phyloP scores from a whole-genome alignment of 2,888 invertebrate species.

The Erebia aethiops region DNA sequence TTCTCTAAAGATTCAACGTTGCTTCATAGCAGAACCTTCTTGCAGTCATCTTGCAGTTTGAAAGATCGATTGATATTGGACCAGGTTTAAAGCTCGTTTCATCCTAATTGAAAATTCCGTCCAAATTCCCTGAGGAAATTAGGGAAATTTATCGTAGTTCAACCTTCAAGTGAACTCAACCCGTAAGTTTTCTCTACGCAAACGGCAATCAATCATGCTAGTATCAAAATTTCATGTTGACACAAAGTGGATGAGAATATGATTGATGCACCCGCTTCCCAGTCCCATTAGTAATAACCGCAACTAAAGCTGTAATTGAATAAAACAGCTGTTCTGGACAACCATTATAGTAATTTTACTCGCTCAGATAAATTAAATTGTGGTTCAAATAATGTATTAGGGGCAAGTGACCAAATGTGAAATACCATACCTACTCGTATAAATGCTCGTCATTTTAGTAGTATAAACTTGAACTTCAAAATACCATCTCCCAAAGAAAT shows the following conservation, averaged over 20 bases:
- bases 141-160: slow-evolving; percentile 5
- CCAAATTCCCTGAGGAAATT: neutral
- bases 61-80: neutral
- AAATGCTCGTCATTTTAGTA: neutral
- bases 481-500: too few species aligned
- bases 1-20: too few species aligned
- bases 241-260: slow-evolving; percentile 79
- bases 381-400: neutral
- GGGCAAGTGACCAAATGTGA: neutral
- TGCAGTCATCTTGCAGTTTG: neutral
- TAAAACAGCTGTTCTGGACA: slow-evolving; percentile 24
- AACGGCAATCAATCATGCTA: slow-evolving; percentile 71
- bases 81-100: neutral
- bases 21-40: too few species aligned
- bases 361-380: slow-evolving; percentile 6
- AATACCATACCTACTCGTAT: neutral
- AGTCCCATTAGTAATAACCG: slow-evolving; percentile 55
- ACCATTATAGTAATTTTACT: slow-evolving; percentile 7
- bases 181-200: slow-evolving; percentile 46
- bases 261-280: slow-evolving; percentile 73
- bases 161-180: slow-evolving; percentile 15
- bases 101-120: neutral
- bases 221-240: slow-evolving; percentile 80
- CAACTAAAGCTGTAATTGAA: slow-evolving; percentile 46
- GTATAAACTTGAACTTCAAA: too few species aligned